Percentiles rank a stretch among this genome's conserved stretches.
Conservation (phyloP, 2,113 vertebrate genomes). For the Myrmecophaga tridactyla region DNA sequence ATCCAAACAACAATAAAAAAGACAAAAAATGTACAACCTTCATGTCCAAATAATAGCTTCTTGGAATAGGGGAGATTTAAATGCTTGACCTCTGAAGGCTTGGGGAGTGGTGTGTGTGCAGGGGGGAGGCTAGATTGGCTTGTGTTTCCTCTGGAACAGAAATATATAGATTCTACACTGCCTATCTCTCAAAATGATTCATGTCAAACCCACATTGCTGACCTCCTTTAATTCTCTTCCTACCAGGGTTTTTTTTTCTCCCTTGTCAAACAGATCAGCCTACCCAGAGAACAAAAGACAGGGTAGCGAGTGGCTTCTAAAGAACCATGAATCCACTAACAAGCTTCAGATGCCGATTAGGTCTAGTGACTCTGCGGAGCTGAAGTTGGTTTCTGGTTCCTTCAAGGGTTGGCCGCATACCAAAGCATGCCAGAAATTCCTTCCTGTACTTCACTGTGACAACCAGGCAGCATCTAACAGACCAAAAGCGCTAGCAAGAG, state of each 20-base stretch:
- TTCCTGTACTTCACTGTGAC: background rate
- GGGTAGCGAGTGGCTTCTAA: background rate
- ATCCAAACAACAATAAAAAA: conserved; percentile 47
- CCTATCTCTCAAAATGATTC: conserved; percentile 40
- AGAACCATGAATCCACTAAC: conserved; percentile 18
- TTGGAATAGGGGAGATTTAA: conserved; percentile 57
- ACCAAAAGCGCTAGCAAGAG: background rate
- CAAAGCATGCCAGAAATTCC: conserved; percentile 1
- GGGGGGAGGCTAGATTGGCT: background rate
- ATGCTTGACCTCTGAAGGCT: conserved; percentile 64
- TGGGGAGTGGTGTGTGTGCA: too few species aligned
- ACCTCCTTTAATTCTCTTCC: conserved; percentile 50
- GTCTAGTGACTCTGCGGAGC: conserved; percentile 23
- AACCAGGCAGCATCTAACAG: background rate
- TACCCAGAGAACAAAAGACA: background rate
- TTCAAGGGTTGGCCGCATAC: background rate
- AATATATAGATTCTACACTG: background rate
- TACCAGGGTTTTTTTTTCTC: conserved; percentile 9
- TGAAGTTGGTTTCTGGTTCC: conserved; percentile 10
- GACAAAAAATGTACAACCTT: conserved; percentile 73
- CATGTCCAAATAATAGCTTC: conserved; percentile 76
- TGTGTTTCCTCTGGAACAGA: background rate
- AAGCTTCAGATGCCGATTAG: background rate
- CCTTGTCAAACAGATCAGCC: background rate
- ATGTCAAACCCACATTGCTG: conserved; percentile 20